Percentiles rank a stretch among this genome's conserved stretches.
phyloP scores from a whole-genome alignment of 2,797 vertebrate genomes.

The Brachyalestes nurse region DNA sequence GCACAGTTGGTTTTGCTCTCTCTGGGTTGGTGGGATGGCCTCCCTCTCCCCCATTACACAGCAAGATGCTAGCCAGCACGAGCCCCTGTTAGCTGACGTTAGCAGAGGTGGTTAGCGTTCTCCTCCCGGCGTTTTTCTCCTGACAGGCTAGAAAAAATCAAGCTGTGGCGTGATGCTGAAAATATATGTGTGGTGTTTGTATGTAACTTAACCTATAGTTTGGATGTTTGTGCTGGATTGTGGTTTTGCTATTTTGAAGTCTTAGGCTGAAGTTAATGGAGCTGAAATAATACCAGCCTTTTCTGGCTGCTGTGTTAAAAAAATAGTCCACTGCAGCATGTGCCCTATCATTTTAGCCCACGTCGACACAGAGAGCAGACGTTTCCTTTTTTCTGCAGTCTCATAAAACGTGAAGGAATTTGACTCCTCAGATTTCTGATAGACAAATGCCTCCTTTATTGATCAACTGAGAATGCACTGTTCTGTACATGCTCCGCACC shows the following conservation, averaged over 20 bases:
- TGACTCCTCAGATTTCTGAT: neutral
- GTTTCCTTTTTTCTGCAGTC: neutral
- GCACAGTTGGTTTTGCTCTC: too few relatives aligned
- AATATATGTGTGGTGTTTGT: neutral
- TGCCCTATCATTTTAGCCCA: neutral
- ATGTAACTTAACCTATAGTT: neutral
- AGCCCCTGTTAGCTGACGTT: too few relatives aligned
- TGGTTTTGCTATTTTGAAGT: slow-evolving; percentile 12
- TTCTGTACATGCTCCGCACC: too few relatives aligned
- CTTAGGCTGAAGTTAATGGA: neutral
- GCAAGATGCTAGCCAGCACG: too few relatives aligned
- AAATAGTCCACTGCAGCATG: neutral
- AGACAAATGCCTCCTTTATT: neutral
- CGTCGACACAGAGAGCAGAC: neutral
- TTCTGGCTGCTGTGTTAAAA: neutral
- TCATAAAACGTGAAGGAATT: neutral
- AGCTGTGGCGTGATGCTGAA: neutral
- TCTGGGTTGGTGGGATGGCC: too few relatives aligned
- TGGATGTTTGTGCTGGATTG: neutral
- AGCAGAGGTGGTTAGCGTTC: too few relatives aligned
- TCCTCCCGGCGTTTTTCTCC: neutral
- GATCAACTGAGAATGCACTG: too few relatives aligned
- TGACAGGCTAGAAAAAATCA: neutral
- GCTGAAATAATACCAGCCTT: slow-evolving; percentile 8
- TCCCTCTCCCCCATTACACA: too few relatives aligned